phyloP scores from a whole-genome alignment of 92 coral and sea anemone genomes.

The Porites cylindrica region DNA sequence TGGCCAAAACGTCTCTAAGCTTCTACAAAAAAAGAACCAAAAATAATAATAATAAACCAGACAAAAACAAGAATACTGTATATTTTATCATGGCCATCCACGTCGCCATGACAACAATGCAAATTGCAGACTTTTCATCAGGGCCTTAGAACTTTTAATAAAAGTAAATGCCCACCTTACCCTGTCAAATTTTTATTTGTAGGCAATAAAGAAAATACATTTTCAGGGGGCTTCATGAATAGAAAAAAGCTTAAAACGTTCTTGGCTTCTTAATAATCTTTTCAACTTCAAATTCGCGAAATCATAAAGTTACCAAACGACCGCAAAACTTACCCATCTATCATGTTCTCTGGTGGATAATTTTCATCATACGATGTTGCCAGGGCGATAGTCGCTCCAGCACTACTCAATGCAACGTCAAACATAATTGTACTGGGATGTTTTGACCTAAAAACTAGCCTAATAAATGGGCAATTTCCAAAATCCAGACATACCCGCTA shows the following conservation, averaged over 20 bases:
- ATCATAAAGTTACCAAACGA: neutral
- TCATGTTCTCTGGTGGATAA: constrained; percentile 95
- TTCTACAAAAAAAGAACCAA: constrained; percentile 50
- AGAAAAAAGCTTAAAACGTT: no score
- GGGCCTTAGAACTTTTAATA: neutral
- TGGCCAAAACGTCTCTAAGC: constrained; percentile 93
- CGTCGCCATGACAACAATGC: constrained; percentile 15
- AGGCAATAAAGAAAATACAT: no score
- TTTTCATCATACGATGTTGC: constrained; percentile 88
- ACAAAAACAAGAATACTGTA: neutral
- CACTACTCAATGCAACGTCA: constrained; percentile 87
- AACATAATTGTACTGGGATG: constrained; percentile 67
- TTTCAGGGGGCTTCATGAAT: no score
- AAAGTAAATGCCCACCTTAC: neutral
- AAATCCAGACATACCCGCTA: neutral
- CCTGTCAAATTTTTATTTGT: neutral
- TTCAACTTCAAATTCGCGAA: no score
- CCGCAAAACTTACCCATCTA: constrained; percentile 81
- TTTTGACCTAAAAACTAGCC: neutral
- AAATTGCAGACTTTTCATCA: no score
- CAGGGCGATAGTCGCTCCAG: constrained; percentile 90
- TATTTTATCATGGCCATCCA: no score
- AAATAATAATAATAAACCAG: neutral
- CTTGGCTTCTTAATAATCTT: no score
- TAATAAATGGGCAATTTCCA: neutral